Conservation (phyloP, 2,113 vertebrate genomes). For the Oryzias melastigma region DNA sequence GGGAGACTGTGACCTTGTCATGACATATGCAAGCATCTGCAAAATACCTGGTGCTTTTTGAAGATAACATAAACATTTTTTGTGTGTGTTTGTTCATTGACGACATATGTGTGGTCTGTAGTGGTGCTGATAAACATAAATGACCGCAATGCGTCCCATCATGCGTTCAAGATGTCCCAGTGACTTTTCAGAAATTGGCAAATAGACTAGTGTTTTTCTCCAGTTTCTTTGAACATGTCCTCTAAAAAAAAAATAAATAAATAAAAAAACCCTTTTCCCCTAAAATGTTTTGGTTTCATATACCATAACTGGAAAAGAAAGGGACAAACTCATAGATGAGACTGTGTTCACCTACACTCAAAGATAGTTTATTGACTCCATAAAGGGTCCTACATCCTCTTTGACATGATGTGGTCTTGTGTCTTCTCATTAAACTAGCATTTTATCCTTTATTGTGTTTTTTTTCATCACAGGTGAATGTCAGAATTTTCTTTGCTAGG, state of each 20-base stretch:
- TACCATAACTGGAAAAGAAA: no score
- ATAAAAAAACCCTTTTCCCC: not conserved
- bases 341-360: not conserved
- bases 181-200: no score
- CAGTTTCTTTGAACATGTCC: not conserved
- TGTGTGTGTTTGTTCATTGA: constrained; percentile 32
- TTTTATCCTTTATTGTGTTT: not conserved
- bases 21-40: constrained; percentile 9
- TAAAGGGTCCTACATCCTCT: not conserved
- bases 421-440: not conserved
- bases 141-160: constrained; percentile 18
- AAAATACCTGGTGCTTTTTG: constrained; percentile 26
- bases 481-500: not conserved
- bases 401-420: not conserved
- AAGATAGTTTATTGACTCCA: not conserved
- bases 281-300: no score
- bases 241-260: not conserved
- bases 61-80: constrained; percentile 35
- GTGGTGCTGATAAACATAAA: constrained; percentile 47
- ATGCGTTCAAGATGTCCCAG: not conserved
- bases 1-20: constrained; percentile 9
- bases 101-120: constrained; percentile 29
- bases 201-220: not conserved
- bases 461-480: not conserved
- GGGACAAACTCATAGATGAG: no score